These are phyloP conservation scores for Scopus umbretta DNA, from an alignment of 2,113 vertebrate species.

Conservation along the genomic window DNA sequence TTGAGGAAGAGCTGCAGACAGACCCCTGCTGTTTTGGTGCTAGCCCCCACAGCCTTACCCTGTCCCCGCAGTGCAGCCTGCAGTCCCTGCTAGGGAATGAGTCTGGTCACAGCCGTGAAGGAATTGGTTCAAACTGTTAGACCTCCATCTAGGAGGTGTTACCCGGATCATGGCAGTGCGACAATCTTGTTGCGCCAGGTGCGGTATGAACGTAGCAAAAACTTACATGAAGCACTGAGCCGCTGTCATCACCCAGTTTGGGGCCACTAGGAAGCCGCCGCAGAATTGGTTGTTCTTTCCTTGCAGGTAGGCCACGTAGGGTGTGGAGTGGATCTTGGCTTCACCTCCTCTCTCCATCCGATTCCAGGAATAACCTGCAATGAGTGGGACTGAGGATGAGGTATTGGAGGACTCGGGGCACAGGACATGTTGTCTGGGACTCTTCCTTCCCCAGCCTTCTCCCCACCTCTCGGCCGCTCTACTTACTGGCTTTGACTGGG, in stretches of 20 bases:
- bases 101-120: accelerated
- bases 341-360: not conserved
- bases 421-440: accelerated
- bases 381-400: not conserved
- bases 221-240: conserved; percentile 54
- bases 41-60: not conserved
- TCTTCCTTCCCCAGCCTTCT: not conserved
- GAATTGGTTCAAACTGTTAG: not conserved
- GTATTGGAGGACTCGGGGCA: accelerated
- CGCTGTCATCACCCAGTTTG: conserved; percentile 43
- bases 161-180: accelerated
- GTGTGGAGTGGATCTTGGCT: not conserved
- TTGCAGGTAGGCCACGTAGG: conserved; percentile 17
- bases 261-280: conserved; percentile 35
- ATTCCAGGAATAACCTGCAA: not conserved
- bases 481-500: not conserved
- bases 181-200: accelerated
- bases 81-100: not conserved
- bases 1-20: not conserved
- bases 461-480: accelerated
- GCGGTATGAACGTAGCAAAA: accelerated
- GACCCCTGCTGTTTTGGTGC: not conserved
- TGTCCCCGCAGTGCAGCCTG: not conserved
- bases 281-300: not conserved
- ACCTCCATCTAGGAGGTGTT: accelerated